Evolutionary conservation across 1,140 invertebrate species (phyloP), one percentile per base, ranked within the genome.

Genomic region (Caenorhabditis latens): DNA sequence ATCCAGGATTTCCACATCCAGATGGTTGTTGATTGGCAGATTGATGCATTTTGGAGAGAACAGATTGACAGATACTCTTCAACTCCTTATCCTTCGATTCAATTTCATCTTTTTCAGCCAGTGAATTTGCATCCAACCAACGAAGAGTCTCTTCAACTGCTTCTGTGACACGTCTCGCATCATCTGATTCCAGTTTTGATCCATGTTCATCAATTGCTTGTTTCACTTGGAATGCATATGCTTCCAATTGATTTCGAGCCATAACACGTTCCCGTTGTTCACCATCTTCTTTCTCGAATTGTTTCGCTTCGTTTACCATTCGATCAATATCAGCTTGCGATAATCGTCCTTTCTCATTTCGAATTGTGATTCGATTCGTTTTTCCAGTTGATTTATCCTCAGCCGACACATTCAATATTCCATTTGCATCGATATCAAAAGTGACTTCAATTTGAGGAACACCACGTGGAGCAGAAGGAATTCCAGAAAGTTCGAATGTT

Each of bases 401-500:
- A 14, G 96, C 96, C 4, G 95, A 95, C 0, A 97, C 96, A 91
- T 96, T 95, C 2, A 94, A 84, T 85, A 96, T 96, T 93, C 96
- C 95, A 91, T 96, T 96, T 11, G 95, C 95, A 89, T 96, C 95
- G 53, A 86, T 86, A 91, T 96, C 95, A 90, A 96, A 96, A 2
- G 95, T 95, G 4, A 97, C 96, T 93, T 96, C 96, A 65, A 94
- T 97, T 93, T 98, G 96, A 40, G 97, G 96, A 0, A 97, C 96
- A 87, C 97, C 97, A 84, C 97, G 95, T 0, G 97, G 97, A 89
- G 97, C 96, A n/a, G 97, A 96, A 46, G 97, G 96, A 90, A 98
- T 98, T 55, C 96, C 96, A 86, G 95, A 96, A 32, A 98, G 94
- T 91, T 98, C 96, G 93, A 98, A 98, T 93, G 97, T 97, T 87